These are phyloP conservation scores for Tinamus major DNA, from an alignment of 2,797 vertebrate genomes.

Conservation along the genomic window DNA sequence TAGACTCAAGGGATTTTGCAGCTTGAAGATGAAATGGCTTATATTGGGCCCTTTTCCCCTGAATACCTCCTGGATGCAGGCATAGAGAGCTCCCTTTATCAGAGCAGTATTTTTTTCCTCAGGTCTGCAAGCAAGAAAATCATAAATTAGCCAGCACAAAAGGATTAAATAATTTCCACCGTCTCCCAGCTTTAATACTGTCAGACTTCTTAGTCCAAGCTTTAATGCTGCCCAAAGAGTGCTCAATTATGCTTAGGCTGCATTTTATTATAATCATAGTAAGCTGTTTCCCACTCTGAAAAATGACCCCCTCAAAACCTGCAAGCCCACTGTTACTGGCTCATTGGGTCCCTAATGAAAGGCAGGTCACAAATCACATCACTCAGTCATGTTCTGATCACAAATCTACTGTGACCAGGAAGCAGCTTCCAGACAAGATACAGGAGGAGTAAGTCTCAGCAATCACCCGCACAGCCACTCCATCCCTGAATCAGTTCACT, in stretches of 20 bases:
- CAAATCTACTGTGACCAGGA: background rate
- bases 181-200: constrained; percentile 12
- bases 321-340: background rate
- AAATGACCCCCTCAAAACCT: constrained; percentile 34
- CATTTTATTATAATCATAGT: constrained; percentile 42
- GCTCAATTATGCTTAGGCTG: constrained; percentile 35
- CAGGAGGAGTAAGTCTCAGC: background rate
- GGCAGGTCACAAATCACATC: constrained; percentile 17
- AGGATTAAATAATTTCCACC: background rate
- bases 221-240: constrained; percentile 51
- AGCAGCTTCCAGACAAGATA: background rate
- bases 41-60: background rate
- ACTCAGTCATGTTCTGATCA: background rate
- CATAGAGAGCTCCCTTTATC: background rate
- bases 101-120: constrained; percentile 6
- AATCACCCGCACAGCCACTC: background rate
- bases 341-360: constrained; percentile 44
- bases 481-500: background rate
- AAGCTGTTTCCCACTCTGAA: constrained; percentile 34
- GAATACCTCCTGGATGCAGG: background rate
- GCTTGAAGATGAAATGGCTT: constrained; percentile 4
- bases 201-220: background rate
- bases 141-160: constrained; percentile 11
- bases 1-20: background rate
- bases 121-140: constrained; percentile 5